phyloP scores from a whole-genome alignment of 2,113 vertebrate genomes.

The Callopanchax toddi region DNA sequence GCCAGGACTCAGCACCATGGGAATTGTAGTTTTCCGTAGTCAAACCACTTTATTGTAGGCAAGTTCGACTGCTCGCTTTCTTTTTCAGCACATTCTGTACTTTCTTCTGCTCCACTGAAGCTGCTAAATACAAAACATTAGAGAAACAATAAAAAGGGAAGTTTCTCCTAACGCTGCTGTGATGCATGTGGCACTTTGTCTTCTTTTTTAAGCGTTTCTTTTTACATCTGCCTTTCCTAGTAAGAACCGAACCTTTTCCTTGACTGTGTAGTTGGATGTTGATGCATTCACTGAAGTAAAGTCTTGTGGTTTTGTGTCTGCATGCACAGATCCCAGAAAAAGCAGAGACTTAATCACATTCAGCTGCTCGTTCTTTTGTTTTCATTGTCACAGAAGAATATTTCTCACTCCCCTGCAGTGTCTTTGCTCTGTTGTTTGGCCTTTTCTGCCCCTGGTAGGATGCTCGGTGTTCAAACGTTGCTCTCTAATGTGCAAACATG shows the following conservation, averaged over 20 bases:
- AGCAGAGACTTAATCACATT: slow-evolving; percentile 55
- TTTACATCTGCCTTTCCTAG: neutral
- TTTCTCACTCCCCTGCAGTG: slow-evolving; percentile 21
- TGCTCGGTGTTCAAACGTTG: neutral
- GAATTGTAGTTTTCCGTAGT: slow-evolving; percentile 74
- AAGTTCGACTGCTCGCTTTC: slow-evolving; percentile 25
- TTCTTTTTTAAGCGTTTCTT: neutral
- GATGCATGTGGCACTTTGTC: neutral
- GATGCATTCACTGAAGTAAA: slow-evolving; percentile 1
- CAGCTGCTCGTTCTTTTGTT: slow-evolving; percentile 66
- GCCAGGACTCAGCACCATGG: slow-evolving; percentile 69
- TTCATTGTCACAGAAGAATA: slow-evolving; percentile 35
- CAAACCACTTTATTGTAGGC: slow-evolving; percentile 49
- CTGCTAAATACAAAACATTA: slow-evolving; percentile 30
- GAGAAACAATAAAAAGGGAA: neutral
- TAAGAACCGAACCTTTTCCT: neutral
- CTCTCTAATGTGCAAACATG: neutral
- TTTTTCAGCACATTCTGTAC: slow-evolving; percentile 58
- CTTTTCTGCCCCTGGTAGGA: slow-evolving; percentile 6
- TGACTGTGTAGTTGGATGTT: neutral
- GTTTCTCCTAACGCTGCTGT: neutral
- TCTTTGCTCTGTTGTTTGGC: slow-evolving; percentile 11
- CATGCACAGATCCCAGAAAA: slow-evolving; percentile 1
- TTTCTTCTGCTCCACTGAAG: slow-evolving; percentile 58
- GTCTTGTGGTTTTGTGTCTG: slow-evolving; percentile 2